phyloP scores from a whole-genome alignment of 2,797 vertebrate genomes.

The Schizopygopsis malacanthus region DNA sequence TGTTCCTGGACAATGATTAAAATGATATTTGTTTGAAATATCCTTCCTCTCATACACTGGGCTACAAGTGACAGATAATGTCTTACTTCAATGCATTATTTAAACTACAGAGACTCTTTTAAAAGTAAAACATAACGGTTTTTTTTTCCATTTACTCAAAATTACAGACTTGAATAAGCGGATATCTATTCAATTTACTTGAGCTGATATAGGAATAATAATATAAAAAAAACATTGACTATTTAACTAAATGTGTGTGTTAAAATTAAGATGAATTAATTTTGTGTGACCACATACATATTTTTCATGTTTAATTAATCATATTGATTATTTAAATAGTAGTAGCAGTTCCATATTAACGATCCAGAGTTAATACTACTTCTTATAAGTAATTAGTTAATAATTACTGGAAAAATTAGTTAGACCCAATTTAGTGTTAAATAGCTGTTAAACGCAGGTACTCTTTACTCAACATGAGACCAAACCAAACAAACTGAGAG shows the following conservation, averaged over 20 bases:
- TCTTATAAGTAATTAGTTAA: neutral
- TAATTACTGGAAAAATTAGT: neutral
- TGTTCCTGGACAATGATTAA: neutral
- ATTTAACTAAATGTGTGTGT: no score
- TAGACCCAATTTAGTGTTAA: neutral
- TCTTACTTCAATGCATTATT: neutral
- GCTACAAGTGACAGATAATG: neutral
- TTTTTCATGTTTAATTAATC: neutral
- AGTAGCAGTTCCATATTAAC: neutral
- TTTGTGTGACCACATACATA: no score
- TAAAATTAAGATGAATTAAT: no score
- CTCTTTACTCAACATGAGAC: neutral
- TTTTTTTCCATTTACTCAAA: no score
- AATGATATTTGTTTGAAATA: neutral
- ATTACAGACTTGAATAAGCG: neutral
- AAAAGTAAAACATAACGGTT: no score
- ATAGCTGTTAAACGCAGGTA: neutral
- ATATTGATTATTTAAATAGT: neutral
- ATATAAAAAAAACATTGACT: no score
- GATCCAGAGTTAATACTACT: neutral
- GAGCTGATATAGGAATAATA: neutral
- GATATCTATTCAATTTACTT: neutral
- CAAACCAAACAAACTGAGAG: neutral
- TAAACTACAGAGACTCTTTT: neutral
- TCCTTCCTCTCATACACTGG: neutral